Conservation (phyloP, 2,888 invertebrate species). For the Acronicta psi region DNA sequence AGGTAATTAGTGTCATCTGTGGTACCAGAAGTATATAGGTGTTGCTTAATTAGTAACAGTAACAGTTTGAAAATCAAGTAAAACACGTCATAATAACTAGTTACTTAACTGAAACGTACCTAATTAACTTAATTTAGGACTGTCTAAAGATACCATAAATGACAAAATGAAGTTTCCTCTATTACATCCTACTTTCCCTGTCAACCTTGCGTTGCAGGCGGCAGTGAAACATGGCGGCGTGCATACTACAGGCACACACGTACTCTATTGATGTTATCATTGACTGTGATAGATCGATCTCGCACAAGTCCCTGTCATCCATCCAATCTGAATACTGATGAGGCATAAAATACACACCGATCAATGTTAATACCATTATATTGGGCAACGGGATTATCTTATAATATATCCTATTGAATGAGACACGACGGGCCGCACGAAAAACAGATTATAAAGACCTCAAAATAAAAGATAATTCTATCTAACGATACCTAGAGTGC, state of each 20-base stretch:
- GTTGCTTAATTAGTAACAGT: no score
- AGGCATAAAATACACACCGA: conserved; percentile 37
- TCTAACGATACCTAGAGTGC: no score
- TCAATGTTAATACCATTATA: conserved; percentile 41
- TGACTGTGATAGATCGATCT: conserved; percentile 49
- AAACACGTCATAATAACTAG: no score
- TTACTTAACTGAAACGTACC: no score
- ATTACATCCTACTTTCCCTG: conserved; percentile 11
- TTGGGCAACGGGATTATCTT: conserved; percentile 1
- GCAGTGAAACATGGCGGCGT: conserved; percentile 30
- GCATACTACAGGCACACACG: no score
- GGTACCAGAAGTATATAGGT: no score
- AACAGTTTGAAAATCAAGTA: no score
- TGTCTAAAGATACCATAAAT: no score
- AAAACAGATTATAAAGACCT: neutral
- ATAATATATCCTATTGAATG: conserved; percentile 10
- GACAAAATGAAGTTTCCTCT: conserved; percentile 4
- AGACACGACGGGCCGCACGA: neutral
- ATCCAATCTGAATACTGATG: conserved; percentile 49
- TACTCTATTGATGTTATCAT: conserved; percentile 44
- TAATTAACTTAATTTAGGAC: no score
- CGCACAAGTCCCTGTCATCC: conserved; percentile 31
- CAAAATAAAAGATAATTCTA: no score
- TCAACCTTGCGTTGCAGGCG: conserved; percentile 14
- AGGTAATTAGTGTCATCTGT: no score